A percentile compares a stretch with the other conserved stretches of the same genome.
Evolutionary conservation across 30 jellyfish, hydroid and myxozoan genomes (phyloP).

Genomic region (Hydractinia symbiolongicarpus): DNA sequence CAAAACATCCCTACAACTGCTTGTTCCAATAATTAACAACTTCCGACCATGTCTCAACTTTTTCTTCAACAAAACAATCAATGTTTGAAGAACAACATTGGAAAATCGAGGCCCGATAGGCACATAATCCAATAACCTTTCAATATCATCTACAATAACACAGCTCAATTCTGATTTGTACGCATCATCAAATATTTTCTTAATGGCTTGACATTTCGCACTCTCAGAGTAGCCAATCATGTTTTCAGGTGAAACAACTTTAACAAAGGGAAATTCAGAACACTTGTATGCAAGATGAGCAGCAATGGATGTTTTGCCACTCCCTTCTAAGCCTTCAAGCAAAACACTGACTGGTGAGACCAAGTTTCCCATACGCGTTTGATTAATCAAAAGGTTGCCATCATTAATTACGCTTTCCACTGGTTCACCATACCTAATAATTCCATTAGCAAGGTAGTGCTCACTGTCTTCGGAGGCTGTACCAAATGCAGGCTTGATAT

Average conservation of each 20-base stretch:
- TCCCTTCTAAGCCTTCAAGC: constrained; percentile 75
- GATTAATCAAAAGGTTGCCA: constrained; percentile 69
- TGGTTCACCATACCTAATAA: constrained; percentile 68
- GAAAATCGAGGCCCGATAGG: constrained; percentile 98
- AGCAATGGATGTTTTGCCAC: constrained; percentile 98
- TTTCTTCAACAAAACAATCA: constrained; percentile 87
- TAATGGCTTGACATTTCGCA: constrained; percentile 94
- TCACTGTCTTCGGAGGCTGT: constrained; percentile 74
- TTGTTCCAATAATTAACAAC: constrained; percentile 78
- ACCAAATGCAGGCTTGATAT: constrained; percentile 94
- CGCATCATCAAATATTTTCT: constrained; percentile 92
- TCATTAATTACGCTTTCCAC: constrained; percentile 57
- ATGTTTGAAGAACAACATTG: constrained; percentile 78
- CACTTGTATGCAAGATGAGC: constrained; percentile 78
- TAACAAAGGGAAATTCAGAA: constrained; percentile 87
- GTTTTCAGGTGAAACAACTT: constrained; percentile 91
- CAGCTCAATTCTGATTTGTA: constrained; percentile 95
- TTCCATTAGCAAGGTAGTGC: constrained; percentile 79
- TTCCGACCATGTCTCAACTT: constrained; percentile 70
- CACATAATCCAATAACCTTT: constrained; percentile 87
- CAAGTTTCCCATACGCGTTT: constrained; percentile 68
- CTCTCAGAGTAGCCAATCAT: constrained; percentile 95
- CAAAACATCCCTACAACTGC: constrained; percentile 80
- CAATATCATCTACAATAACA: constrained; percentile 95
- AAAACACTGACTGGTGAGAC: constrained; percentile 98